Conservation (phyloP, 2,888 invertebrate genomes). For the Holacanthella duospinosa region DNA sequence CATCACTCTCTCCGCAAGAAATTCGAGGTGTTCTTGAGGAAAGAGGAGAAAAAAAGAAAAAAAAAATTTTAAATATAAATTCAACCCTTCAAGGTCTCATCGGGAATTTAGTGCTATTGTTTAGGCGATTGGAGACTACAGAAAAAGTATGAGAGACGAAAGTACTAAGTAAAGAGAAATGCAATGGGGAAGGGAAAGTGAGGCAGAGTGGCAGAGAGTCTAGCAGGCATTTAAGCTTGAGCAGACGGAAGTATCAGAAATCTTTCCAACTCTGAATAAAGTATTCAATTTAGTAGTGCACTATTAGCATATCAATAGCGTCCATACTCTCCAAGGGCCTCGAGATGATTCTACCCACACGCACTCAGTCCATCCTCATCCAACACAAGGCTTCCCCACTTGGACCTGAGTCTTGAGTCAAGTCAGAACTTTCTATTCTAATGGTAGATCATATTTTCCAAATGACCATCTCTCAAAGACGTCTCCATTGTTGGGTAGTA, state of each 20-base stretch:
- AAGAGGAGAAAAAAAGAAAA: neutral
- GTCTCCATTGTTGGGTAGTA: neutral
- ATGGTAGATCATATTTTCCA: neutral
- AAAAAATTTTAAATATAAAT: neutral
- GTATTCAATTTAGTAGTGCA: neutral
- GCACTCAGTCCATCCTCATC: neutral
- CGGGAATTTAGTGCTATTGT: too few species aligned
- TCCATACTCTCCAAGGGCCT: neutral
- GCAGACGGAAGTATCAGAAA: neutral
- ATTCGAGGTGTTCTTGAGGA: too few species aligned
- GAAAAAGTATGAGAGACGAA: too few species aligned
- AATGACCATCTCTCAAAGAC: neutral
- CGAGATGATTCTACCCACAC: neutral
- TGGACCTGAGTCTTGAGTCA: too few species aligned
- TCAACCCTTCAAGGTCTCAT: too few species aligned
- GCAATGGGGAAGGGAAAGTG: too few species aligned
- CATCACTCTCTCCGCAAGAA: too few species aligned
- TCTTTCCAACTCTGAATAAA: conserved; percentile 3
- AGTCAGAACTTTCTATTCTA: neutral
- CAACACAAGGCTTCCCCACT: too few species aligned
- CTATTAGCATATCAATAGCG: neutral
- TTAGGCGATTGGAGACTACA: too few species aligned
- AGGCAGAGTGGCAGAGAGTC: neutral
- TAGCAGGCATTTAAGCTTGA: neutral
- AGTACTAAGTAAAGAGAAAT: too few species aligned